Base-by-base conservation (phyloP, 2,888 invertebrate genomes). In the Hemicrepidius hirtus region DNA sequence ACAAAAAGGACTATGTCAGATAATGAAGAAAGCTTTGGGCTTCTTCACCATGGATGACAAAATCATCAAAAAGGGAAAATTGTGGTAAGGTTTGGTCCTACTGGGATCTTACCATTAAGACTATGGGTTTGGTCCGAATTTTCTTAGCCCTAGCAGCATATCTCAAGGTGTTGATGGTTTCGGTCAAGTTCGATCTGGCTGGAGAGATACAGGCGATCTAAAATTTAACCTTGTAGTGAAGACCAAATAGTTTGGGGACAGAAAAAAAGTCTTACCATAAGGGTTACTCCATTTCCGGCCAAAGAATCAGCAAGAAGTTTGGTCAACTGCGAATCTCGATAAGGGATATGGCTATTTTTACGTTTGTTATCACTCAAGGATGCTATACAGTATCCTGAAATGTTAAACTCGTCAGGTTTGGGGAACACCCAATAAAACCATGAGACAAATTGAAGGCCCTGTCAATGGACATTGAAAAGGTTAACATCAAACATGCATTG, bases 161-260 rank as follows among this genome's bases (percentile, higher is more conserved):
- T 18, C 98, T 90, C 16, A 98, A 88, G 0, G 98, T 98, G 86
- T 97, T 98, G 71, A 97, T 85, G 0, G 97, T 96, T 86, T 98
- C 98, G 37, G 92, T 92, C 59, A 93, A 88, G 84, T 97, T 97
- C 0, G 94, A 94, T 79, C 91, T 92, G 0, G 95, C 95, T 0
- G 97, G 97, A 0, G 97, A 97, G 76, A 97, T 94, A 83, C 98
- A 98, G 0, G 98, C 97, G 80, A 98, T 96, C 97, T 97, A 87
- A 18, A 60, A 44, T 13, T 60, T n/a, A n/a, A n/a, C n/a, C n/a
- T n/a, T n/a, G n/a, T n/a, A n/a, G n/a, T n/a, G 16, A 55, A 59
- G 20, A 57, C 2, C 13, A 40, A 13, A 40, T 40, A 7, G n/a
- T n/a, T n/a, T n/a, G n/a, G n/a, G n/a, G n/a, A n/a, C n/a, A n/a